Conservation (phyloP, 2,888 invertebrate species). For the Drosophila atripex region DNA sequence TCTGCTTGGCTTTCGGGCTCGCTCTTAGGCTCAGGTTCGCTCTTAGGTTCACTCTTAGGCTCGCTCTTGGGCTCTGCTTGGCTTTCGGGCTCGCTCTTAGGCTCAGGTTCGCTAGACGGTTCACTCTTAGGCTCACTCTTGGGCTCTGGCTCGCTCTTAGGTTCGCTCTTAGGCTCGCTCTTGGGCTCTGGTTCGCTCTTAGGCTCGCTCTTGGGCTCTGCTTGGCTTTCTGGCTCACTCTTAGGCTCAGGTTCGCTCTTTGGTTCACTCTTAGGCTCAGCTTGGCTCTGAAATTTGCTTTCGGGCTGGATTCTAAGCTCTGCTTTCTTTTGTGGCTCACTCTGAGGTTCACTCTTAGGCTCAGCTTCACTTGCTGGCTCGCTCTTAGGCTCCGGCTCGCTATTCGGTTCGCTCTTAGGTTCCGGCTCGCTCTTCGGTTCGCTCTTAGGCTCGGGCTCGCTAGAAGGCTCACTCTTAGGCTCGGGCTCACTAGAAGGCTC, state of each 20-base stretch:
- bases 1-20: constrained; percentile 23
- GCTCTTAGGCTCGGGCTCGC: constrained; percentile 83
- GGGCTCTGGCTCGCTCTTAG: constrained; percentile 15
- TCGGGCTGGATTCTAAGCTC: too few species aligned
- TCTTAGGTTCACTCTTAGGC: constrained; percentile 7
- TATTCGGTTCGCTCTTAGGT: constrained; percentile 81
- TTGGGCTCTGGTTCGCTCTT: constrained; percentile 7
- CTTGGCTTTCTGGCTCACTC: constrained; percentile 18
- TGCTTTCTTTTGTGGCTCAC: neutral
- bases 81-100: constrained; percentile 24
- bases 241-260: constrained; percentile 12
- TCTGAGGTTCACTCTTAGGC: constrained; percentile 4
- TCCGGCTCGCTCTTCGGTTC: constrained; percentile 84
- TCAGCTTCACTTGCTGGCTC: neutral
- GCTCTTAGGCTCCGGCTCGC: constrained; percentile 18
- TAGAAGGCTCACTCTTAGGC: constrained; percentile 82
- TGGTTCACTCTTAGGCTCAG: constrained; percentile 9
- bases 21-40: constrained; percentile 12
- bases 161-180: constrained; percentile 5
- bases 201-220: constrained; percentile 7
- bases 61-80: neutral
- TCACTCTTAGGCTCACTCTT: constrained; percentile 2
- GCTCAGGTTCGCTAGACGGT: constrained; percentile 11
- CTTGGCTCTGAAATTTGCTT: too few species aligned
- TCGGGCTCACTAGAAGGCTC: constrained; percentile 83